Conservation (phyloP, 1,140 invertebrate genomes). For the Amphibalanus amphitrite region DNA sequence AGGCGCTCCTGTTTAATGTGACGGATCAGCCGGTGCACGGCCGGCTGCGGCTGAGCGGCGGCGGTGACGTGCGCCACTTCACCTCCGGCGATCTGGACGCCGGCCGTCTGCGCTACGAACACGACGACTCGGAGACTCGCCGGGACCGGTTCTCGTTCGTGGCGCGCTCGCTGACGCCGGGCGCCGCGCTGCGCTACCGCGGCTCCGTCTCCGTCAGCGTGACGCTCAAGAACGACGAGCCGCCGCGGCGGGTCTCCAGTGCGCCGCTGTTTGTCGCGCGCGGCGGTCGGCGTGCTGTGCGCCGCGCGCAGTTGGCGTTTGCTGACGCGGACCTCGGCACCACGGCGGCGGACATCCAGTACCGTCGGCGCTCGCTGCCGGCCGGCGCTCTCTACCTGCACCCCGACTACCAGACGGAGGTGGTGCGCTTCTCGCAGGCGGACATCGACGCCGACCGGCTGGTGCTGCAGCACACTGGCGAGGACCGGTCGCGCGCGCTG, state of each 20-base stretch:
- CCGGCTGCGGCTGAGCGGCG: slow-evolving; percentile 27
- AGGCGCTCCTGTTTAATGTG: slow-evolving; percentile 57
- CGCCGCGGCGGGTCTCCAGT: slow-evolving; percentile 47
- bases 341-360: slow-evolving; percentile 56
- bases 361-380: slow-evolving; percentile 49
- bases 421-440: slow-evolving; percentile 60
- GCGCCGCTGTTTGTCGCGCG: slow-evolving; percentile 67
- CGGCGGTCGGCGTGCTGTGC: slow-evolving; percentile 54
- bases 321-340: slow-evolving; percentile 67
- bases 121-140: slow-evolving; percentile 26
- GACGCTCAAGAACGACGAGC: slow-evolving; percentile 78
- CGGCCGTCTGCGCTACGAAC: slow-evolving; percentile 35
- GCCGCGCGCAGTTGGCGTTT: slow-evolving; percentile 49
- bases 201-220: slow-evolving; percentile 57
- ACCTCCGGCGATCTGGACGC: slow-evolving; percentile 47
- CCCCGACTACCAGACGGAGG: slow-evolving; percentile 36
- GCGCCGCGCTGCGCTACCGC: slow-evolving; percentile 62
- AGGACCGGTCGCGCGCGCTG: slow-evolving; percentile 47
- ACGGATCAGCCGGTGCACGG: slow-evolving; percentile 53
- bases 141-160: slow-evolving; percentile 22
- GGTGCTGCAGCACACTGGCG: slow-evolving; percentile 63
- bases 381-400: slow-evolving; percentile 54
- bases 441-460: slow-evolving; percentile 61
- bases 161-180: slow-evolving; percentile 22
- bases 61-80: slow-evolving; percentile 32